Percentiles rank a stretch among this genome's conserved stretches.
phyloP scores from a whole-genome alignment of 2,113 vertebrate genomes.

The Leiothrix lutea region DNA sequence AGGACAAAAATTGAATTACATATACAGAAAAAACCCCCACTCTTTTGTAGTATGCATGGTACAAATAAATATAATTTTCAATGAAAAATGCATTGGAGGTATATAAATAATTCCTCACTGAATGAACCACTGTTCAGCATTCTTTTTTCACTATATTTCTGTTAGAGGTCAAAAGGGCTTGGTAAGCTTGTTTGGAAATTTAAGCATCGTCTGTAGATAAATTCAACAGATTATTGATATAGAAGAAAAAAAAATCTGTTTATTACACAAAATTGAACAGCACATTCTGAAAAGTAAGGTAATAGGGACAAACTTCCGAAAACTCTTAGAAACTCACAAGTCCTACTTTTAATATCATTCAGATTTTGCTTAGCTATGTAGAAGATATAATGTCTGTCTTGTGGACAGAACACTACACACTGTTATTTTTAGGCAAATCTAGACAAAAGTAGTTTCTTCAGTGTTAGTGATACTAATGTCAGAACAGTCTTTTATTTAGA shows the following conservation, averaged over 20 bases:
- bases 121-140: slow-evolving; percentile 50
- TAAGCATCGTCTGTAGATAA: slow-evolving; percentile 35
- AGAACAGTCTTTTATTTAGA: neutral
- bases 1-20: neutral
- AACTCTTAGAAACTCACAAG: neutral
- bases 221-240: slow-evolving; percentile 14
- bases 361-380: neutral
- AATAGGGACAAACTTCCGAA: neutral
- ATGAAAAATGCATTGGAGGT: slow-evolving; percentile 54
- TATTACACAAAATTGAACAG: neutral
- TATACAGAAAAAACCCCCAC: neutral
- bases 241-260: neutral
- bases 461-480: neutral
- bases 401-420: neutral
- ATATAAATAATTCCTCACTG: slow-evolving; percentile 60
- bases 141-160: slow-evolving; percentile 55
- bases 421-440: neutral
- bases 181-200: slow-evolving; percentile 37
- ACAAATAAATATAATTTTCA: slow-evolving; percentile 66
- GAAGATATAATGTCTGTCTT: neutral
- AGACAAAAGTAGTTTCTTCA: neutral
- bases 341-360: neutral
- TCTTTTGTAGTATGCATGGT: slow-evolving; percentile 32
- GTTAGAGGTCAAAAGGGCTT: slow-evolving; percentile 46
- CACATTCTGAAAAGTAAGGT: neutral